Evolutionary conservation across 1,140 invertebrate species (phyloP).

Genomic region (Triops cancriformis): DNA sequence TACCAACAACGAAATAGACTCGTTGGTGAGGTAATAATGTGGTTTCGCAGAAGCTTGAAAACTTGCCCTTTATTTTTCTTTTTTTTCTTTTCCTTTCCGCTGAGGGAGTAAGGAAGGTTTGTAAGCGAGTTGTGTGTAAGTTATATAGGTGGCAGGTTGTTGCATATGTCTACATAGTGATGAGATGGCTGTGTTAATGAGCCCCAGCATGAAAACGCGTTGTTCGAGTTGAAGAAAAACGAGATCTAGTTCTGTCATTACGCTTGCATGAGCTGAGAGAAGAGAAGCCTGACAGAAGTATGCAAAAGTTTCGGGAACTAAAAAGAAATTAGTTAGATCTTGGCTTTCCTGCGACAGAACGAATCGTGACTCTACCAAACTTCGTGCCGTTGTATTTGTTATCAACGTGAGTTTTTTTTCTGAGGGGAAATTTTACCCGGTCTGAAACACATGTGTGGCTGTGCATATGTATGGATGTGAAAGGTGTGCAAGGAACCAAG

Average conservation of each 20-base stretch:
- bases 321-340: not conserved
- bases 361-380: not conserved
- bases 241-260: not conserved
- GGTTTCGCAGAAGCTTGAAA: not conserved
- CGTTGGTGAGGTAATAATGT: not conserved
- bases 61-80: not conserved
- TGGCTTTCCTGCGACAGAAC: not conserved
- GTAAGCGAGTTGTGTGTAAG: not conserved
- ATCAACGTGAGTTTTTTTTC: not conserved
- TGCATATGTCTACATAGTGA: conserved; percentile 5
- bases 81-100: not conserved
- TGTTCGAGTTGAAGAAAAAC: not conserved
- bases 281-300: not conserved
- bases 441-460: not conserved
- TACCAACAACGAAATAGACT: too few relatives aligned
- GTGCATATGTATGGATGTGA: not conserved
- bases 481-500: not conserved
- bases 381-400: not conserved
- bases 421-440: not conserved
- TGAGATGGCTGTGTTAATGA: conserved; percentile 1
- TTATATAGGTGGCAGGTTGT: not conserved
- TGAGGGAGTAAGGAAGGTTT: not conserved
- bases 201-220: not conserved
- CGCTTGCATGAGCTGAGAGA: not conserved
- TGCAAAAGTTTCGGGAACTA: not conserved